Evolutionary conservation across 1,140 invertebrate genomes (phyloP), one percentile per base, ranked within the genome.

Genomic region (Phortica variegata): DNA sequence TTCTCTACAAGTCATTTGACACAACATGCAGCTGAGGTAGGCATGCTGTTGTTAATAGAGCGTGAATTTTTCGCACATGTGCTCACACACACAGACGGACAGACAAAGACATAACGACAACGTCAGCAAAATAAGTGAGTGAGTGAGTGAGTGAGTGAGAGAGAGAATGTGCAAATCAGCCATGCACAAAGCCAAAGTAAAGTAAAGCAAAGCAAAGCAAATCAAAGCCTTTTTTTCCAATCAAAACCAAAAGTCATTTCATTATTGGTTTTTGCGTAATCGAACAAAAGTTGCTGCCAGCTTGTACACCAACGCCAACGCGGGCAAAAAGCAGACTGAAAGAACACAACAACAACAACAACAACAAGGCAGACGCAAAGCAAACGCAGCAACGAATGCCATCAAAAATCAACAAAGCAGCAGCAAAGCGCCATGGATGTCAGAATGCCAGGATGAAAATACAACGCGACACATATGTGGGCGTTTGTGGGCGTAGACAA

Each of bases 181-280:
- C 60, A 56, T 59, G 63, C 63, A 54, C 63, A 66, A 66, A 68
- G n/a, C n/a, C n/a, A n/a, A n/a, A n/a, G n/a, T n/a, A n/a, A n/a
- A n/a, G n/a, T n/a, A n/a, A n/a, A n/a, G n/a, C n/a, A n/a, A n/a
- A n/a, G n/a, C n/a, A n/a, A n/a, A n/a, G n/a, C n/a, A n/a, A n/a
- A n/a, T n/a, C n/a, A n/a, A n/a, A n/a, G n/a, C n/a, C 34, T n/a
- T 55, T 71, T 68, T 71, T 71, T 61, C 62, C 66, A 71, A 71
- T 71, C 66, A 71, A 68, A 61, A 71, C 61, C 61, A 62, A 71
- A 70, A 71, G 66, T 71, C 66, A 71, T 71, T 66, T 71, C 66
- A 71, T 71, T 71, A 71, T 71, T 71, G 66, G 66, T 66, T 71
- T n/a, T 70, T 71, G 61, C 59, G 57, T 66, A 70, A 68, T 68